phyloP scores from a whole-genome alignment of 2,113 vertebrate species.

The Macheiramphus alcinus region DNA sequence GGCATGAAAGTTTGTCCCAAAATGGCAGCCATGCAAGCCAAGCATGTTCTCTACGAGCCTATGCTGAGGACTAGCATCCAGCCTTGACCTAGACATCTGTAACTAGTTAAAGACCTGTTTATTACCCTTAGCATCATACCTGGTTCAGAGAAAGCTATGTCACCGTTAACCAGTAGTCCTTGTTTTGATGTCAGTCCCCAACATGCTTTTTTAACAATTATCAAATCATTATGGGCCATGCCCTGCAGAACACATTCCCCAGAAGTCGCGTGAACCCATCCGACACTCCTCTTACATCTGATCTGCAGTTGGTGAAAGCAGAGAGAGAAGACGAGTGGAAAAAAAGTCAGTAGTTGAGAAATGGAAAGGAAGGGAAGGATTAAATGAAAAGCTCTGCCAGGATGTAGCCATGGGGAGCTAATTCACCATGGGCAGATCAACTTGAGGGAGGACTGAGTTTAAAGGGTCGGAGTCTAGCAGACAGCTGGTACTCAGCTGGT shows the following conservation, averaged over 20 bases:
- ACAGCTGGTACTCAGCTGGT: conserved; percentile 74
- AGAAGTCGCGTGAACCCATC: neutral
- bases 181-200: neutral
- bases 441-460: conserved; percentile 45
- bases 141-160: neutral
- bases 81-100: neutral
- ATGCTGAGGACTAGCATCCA: neutral
- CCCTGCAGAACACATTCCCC: neutral
- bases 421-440: conserved; percentile 44
- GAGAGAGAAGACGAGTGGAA: neutral
- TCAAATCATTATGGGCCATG: neutral
- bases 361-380: conserved; percentile 66
- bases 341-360: neutral
- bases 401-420: conserved; percentile 54
- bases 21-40: neutral
- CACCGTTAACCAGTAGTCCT: neutral
- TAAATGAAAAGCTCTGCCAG: conserved; percentile 60
- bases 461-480: conserved; percentile 32
- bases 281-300: neutral
- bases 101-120: neutral
- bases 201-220: neutral
- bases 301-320: conserved; percentile 19
- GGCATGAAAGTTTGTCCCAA: neutral
- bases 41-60: neutral
- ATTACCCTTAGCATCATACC: neutral